Evolutionary conservation across 2,113 vertebrate genomes (phyloP), one percentile per base, ranked within the genome.

Genomic region (Coregonus clupeaformis): DNA sequence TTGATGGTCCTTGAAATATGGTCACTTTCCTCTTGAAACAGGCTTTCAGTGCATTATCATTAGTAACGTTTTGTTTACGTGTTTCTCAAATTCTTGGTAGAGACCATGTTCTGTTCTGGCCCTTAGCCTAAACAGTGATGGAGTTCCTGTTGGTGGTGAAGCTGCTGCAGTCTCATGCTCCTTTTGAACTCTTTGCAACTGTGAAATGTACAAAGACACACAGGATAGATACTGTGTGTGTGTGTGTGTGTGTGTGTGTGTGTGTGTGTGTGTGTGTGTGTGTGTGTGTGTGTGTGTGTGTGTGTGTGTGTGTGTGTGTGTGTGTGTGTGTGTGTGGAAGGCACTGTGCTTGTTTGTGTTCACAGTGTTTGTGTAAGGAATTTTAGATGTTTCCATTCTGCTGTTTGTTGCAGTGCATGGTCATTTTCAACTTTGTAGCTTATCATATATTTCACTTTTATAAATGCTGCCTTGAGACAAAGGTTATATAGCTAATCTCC

Each of bases 1-100:
- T 79, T 74, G 66, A 67, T 79, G 78, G 76, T 85, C 78, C 89
- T 87, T 88, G 79, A 84, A 80, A 83, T 83, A 77, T 74, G 86
- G 74, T 77, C 82, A 63, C 75, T 80, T 86, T 86, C 82, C 86
- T 82, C 76, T 86, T 82, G 78, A 77, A 74, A 72, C 68, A 72
- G 70, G 72, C 80, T 81, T 90, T 83, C 80, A 81, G 82, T 76
- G 29, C 70, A 76, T 82, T 75, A 60, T 47, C 52, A 71, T 81
- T 89, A 83, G 85, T 78, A 69, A 71, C 3, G 36, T 25, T 72
- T 64, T 86, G 77, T 78, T 82, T 77, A 71, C 30, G 60, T 75
- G 72, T 73, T n/a, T 52, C 45, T 24, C 45, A 75, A 32, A 68
- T 84, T 76, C 42, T 73, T 63, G 55, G 9, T 32, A 67, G n/a